Conservation (phyloP, 1,140 invertebrate species). For the Ladona fulva region DNA sequence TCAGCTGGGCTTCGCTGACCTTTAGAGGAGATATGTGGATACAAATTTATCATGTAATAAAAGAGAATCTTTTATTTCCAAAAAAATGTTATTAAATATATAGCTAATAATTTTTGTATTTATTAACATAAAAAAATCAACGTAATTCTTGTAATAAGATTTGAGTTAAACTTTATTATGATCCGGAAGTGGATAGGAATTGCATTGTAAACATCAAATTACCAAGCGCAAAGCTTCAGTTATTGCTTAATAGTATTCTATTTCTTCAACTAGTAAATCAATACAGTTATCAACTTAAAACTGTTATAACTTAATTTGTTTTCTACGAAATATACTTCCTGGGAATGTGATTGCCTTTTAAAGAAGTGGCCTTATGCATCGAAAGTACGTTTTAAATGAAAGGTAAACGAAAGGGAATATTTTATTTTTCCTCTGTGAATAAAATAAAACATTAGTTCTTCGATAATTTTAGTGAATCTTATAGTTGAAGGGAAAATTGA, state of each 20-base stretch:
- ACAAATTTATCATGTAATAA: background rate
- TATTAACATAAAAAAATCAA: no score
- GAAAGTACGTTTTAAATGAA: no score
- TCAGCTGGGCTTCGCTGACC: slow-evolving; percentile 5
- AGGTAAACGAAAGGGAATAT: no score
- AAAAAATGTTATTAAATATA: background rate
- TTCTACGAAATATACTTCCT: background rate
- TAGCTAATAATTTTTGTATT: no score
- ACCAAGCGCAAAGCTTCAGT: no score
- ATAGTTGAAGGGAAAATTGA: no score
- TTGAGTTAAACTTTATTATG: background rate
- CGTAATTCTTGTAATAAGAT: background rate
- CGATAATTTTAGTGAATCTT: no score
- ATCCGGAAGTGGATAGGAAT: background rate
- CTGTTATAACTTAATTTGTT: background rate
- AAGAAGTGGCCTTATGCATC: background rate
- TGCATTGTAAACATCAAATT: background rate
- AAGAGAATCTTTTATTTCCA: background rate
- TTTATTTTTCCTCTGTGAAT: no score
- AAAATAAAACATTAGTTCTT: no score
- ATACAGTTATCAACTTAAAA: background rate
- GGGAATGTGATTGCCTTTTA: background rate
- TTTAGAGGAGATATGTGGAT: slow-evolving; percentile 9
- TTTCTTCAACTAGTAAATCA: background rate
- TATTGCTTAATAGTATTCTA: background rate